These are phyloP conservation scores for Galago senegalensis DNA, from an alignment of 2,797 vertebrate genomes.

Conservation along the genomic window DNA sequence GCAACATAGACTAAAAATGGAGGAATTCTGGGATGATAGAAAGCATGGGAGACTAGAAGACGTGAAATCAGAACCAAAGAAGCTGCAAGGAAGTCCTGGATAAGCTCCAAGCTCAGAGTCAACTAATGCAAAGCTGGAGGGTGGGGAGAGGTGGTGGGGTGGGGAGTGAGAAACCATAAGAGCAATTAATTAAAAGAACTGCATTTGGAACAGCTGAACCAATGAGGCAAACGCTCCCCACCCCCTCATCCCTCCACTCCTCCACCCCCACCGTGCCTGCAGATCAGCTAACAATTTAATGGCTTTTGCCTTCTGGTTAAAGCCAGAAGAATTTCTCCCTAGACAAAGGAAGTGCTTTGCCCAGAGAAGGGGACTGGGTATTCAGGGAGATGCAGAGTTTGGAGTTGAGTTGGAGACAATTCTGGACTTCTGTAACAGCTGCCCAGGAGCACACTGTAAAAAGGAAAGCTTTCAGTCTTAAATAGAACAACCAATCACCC, in stretches of 20 bases:
- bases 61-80: not conserved
- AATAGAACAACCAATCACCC: not conserved
- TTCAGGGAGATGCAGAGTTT: not conserved
- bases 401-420: not conserved
- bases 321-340: slow-evolving; percentile 57
- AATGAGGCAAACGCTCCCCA: not conserved
- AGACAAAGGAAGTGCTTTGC: not conserved
- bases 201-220: slow-evolving; percentile 71
- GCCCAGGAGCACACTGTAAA: not conserved
- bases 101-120: slow-evolving; percentile 64
- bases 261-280: not conserved
- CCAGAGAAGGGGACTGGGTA: not conserved
- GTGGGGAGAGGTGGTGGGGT: not conserved
- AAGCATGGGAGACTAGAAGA: not conserved
- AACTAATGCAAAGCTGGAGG: slow-evolving; percentile 67
- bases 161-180: slow-evolving; percentile 63
- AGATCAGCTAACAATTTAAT: slow-evolving; percentile 49
- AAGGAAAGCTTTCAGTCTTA: not conserved
- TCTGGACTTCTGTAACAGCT: not conserved
- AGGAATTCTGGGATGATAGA: not conserved
- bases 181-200: slow-evolving; percentile 77
- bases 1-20: not conserved
- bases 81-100: slow-evolving; percentile 43
- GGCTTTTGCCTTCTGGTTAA: slow-evolving; percentile 55
- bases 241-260: not conserved